phyloP scores from a whole-genome alignment of 2,888 invertebrate species.

The Schrankia costaestrigalis region DNA sequence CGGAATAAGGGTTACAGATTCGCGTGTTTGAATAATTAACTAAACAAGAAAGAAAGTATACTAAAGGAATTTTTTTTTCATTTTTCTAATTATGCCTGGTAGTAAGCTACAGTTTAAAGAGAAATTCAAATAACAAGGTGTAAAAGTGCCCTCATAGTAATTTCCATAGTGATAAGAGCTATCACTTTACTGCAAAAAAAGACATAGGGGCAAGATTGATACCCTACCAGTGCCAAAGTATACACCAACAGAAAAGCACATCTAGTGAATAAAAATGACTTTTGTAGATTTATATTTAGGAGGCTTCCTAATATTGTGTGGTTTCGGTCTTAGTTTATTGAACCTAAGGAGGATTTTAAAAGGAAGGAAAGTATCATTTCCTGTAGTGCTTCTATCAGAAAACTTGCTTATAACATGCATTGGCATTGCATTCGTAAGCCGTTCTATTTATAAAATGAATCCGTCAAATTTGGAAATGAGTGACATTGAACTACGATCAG shows the following conservation, averaged over 20 bases:
- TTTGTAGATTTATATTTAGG: conserved; percentile 62
- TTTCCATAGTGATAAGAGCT: conserved; percentile 56
- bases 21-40: too few relatives aligned
- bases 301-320: conserved; percentile 56
- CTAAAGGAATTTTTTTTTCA: too few relatives aligned
- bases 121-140: conserved; percentile 13
- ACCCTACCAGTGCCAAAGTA: conserved; percentile 10
- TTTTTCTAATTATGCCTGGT: background rate
- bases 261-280: conserved; percentile 13
- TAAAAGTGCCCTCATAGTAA: conserved; percentile 63
- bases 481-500: conserved; percentile 46
- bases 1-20: too few relatives aligned
- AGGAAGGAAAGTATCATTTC: conserved; percentile 40
- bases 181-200: conserved; percentile 37
- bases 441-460: conserved; percentile 47
- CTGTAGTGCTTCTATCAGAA: conserved; percentile 62
- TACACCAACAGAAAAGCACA: background rate
- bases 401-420: conserved; percentile 64
- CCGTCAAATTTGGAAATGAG: conserved; percentile 41
- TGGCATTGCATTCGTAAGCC: conserved; percentile 57
- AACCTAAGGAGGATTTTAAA: conserved; percentile 58
- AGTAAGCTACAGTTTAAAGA: conserved; percentile 9
- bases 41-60: too few relatives aligned
- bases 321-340: conserved; percentile 58
- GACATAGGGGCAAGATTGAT: conserved; percentile 49